Base-by-base conservation (phyloP, 2,113 vertebrate species). In the Phrynosoma platyrhinos region DNA sequence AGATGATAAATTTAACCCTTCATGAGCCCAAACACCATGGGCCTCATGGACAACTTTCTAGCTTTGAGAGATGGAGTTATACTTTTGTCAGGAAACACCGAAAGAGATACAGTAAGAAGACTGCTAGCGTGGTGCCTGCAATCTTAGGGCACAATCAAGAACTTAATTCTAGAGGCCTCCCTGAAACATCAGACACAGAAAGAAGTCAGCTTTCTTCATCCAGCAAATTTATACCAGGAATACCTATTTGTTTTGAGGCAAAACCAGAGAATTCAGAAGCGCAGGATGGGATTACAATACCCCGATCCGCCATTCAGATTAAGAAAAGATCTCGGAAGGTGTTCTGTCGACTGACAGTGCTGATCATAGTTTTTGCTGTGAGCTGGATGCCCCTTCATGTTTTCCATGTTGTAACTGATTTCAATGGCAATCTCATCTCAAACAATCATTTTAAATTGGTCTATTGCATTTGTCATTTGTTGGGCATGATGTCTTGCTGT, bases 361-460 rank as follows among this genome's bases (percentile, higher is more conserved):
- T 98, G 88, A 98, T 98, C 82, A 18, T 98, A 42, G 97, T 97
- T 83, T 98, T 98, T 83, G 97, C 97, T 0, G 94, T 98, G 47
- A 98, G 97, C 5, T 98, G 97, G 97, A 97, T 98, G 97, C 97
- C 97, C 5, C 96, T 98, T 68, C 97, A 98, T 88, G 94, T 98
- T 74, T 98, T 98, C 91, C 97, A 98, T 7, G 95, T 98, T 87
- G 97, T 98, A n/a, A 97, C 97, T 0, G 97, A 98, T 91, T 98
- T 98, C 89, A 97, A 97, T 55, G 97, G 96, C 68, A 96, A 96
- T 88, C 96, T 98, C 12, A 97, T 98, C 92, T 98, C 97, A 66
- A 98, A 97, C 16, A 97, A 97, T 78, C 97, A 98, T 91, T 98
- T 98, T 94, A 98, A 98, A 93, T 94, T 98, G 91, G 95, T 98